These are phyloP conservation scores for Nymphalis polychloros DNA, from an alignment of 2,888 invertebrate genomes.

Conservation along the genomic window DNA sequence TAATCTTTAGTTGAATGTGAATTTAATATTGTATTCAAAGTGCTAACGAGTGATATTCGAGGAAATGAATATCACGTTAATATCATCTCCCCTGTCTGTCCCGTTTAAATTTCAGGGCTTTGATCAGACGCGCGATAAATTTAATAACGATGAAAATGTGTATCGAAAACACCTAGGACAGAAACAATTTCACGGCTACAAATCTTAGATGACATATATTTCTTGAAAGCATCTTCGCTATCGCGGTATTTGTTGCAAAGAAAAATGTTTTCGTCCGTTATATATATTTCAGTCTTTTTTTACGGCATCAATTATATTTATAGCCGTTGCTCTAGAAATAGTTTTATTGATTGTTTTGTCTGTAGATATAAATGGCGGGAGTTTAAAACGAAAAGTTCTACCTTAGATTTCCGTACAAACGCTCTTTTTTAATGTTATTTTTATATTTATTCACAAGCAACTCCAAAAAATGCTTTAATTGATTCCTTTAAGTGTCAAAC, in stretches of 20 bases:
- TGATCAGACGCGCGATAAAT: slow-evolving; percentile 50
- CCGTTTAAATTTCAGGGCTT: slow-evolving; percentile 40
- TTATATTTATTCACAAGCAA: too few species aligned
- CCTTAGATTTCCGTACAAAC: not conserved
- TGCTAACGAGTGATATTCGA: not conserved
- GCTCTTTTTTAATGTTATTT: too few species aligned
- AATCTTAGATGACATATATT: slow-evolving; percentile 59
- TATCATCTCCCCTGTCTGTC: slow-evolving; percentile 31
- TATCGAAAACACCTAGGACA: slow-evolving; percentile 47
- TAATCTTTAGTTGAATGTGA: not conserved
- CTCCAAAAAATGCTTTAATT: too few species aligned
- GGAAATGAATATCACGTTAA: slow-evolving; percentile 9
- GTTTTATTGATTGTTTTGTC: slow-evolving; percentile 15
- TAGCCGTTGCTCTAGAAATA: slow-evolving; percentile 37
- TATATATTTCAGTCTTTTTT: slow-evolving; percentile 46
- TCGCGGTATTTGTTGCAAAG: slow-evolving; percentile 52
- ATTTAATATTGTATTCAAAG: not conserved
- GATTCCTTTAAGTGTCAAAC: too few species aligned
- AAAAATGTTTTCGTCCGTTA: slow-evolving; percentile 53
- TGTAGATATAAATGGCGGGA: slow-evolving; percentile 38
- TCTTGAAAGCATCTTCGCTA: slow-evolving; percentile 55
- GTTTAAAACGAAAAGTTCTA: not conserved
- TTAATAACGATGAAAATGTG: slow-evolving; percentile 50
- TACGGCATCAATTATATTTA: slow-evolving; percentile 51
- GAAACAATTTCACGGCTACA: slow-evolving; percentile 61